Percentiles rank a stretch among this genome's conserved stretches.
phyloP scores from a whole-genome alignment of 2,797 vertebrate species.

The Echiichthys vipera region DNA sequence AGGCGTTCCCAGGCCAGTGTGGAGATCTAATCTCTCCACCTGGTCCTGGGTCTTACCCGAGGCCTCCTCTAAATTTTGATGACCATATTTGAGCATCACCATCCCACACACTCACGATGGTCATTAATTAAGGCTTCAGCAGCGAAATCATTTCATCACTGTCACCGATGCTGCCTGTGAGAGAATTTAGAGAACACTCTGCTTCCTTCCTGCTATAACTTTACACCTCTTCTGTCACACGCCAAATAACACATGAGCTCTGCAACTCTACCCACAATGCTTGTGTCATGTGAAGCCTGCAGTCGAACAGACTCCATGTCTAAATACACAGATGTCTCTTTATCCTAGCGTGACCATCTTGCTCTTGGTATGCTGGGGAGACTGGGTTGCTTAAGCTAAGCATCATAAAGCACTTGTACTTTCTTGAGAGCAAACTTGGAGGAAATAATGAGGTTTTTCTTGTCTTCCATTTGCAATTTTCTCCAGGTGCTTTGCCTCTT shows the following conservation, averaged over 20 bases:
- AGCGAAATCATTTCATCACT: background rate
- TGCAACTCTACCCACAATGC: background rate
- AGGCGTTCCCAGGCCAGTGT: no score
- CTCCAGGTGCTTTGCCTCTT: conserved; percentile 22
- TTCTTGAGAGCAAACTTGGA: conserved; percentile 2
- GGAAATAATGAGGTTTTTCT: conserved; percentile 15
- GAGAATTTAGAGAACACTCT: background rate
- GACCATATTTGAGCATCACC: no score
- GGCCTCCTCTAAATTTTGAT: no score
- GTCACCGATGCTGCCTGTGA: background rate
- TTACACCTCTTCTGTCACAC: background rate
- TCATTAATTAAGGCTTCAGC: background rate
- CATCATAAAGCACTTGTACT: background rate
- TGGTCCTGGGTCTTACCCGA: no score
- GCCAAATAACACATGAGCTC: background rate
- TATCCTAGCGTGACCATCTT: conserved; percentile 6
- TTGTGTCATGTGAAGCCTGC: background rate
- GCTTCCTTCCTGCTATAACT: background rate
- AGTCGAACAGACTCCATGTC: background rate
- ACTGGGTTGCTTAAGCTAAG: background rate
- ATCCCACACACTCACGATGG: no score
- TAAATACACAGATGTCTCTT: conserved; percentile 16
- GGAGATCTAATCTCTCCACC: no score
- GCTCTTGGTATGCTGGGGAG: conserved; percentile 1
- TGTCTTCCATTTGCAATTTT: conserved; percentile 17